Evolutionary conservation across 2,888 invertebrate species (phyloP), one percentile per base, ranked within the genome.

Genomic region (Drosophila trichaetosa): DNA sequence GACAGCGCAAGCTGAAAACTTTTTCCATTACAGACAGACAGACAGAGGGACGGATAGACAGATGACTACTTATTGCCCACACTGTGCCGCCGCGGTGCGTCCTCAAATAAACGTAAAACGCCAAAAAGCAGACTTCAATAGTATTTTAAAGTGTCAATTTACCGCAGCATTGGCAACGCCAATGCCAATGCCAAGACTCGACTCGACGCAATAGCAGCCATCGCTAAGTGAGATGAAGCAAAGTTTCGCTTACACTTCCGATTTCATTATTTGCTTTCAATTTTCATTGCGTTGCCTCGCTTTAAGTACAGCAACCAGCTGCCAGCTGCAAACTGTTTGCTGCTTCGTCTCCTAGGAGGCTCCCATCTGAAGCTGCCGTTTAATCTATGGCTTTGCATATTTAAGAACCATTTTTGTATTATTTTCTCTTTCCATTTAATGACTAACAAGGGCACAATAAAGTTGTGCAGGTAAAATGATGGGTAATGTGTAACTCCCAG

Each of bases 71-170:
- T 76, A 79, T 80, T 76, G 66, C 66, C 72, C 54, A 38, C 42
- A 40, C 71, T 33, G 48, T 57, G 68, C 49, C 13, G 61, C 31
- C 31, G 54, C 18, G 64, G 29, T 51, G 59, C 40, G 46, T 52
- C 29, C 53, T 61, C 62, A 71, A 78, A 78, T 74, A 73, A 73
- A 78, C 76, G 79, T 76, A 79, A 79, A 87, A 88, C 71, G 90
- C 87, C 91, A 90, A 88, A 91, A 83, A 91, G 87, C 90, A 90
- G 83, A 80, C 89, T 89, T 79, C 73, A 75, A 82, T 80, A 82
- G 67, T 85, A 90, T 89, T 91, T 91, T 89, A 87, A 90, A 91
- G 90, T 91, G 91, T 91, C 91, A 91, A 91, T 91, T 91, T 91
- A 90, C 89, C 88, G 84, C 86, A 82, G 81, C 81, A 77, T 79